Evolutionary conservation across 2,113 vertebrate genomes (phyloP).

Genomic region (Anguilla rostrata): DNA sequence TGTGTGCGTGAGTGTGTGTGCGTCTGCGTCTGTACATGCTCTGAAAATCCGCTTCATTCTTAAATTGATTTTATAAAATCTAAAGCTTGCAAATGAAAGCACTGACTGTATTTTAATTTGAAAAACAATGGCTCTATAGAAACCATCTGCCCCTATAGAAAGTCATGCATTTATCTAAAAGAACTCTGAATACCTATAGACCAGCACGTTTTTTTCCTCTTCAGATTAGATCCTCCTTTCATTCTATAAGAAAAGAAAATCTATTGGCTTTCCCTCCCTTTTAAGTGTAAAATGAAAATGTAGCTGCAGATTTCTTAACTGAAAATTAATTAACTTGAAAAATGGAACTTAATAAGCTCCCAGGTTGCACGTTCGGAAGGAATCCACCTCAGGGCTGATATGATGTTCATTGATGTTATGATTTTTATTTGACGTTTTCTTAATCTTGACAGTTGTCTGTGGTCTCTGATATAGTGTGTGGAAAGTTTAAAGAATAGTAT

Average conservation of each 20-base stretch:
- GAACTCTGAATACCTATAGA: slow-evolving; percentile 11
- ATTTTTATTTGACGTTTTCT: slow-evolving; percentile 12
- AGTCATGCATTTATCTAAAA: not conserved
- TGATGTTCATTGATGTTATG: slow-evolving; percentile 24
- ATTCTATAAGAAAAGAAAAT: slow-evolving; percentile 2
- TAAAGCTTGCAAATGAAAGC: not conserved
- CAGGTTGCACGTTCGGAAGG: slow-evolving; percentile 21
- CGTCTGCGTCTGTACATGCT: not conserved
- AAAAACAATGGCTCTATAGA: not conserved
- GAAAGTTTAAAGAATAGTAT: slow-evolving; percentile 13
- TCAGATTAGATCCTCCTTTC: not conserved
- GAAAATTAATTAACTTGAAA: slow-evolving; percentile 39
- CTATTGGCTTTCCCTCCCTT: slow-evolving; percentile 5
- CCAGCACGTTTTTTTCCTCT: not conserved
- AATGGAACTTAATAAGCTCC: slow-evolving; percentile 32
- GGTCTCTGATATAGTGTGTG: slow-evolving; percentile 13
- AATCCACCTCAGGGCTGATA: slow-evolving; percentile 29
- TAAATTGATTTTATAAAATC: not conserved
- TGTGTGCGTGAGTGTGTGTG: not conserved
- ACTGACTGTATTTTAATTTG: slow-evolving; percentile 5
- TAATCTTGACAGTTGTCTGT: slow-evolving; percentile 23
- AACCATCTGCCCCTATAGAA: not conserved
- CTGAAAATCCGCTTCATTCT: not conserved
- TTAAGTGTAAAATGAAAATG: slow-evolving; percentile 10
- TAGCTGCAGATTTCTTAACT: slow-evolving; percentile 30